Percentiles rank a stretch among this genome's conserved stretches.
Evolutionary conservation across 2,797 vertebrate species (phyloP).

Genomic region (Morus bassanus): DNA sequence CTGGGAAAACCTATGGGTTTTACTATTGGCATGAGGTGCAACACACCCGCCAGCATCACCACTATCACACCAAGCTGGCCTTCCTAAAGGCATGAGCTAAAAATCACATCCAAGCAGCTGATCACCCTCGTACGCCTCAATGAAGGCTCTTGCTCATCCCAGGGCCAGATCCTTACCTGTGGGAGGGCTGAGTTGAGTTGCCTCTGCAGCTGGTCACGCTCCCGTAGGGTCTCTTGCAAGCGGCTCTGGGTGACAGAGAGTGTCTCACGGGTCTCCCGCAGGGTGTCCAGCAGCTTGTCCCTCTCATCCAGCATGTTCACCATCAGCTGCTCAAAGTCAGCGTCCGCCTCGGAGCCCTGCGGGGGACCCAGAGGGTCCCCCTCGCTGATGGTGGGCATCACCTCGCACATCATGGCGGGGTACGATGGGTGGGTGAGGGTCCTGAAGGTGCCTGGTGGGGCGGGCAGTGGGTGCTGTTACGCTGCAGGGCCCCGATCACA

Average conservation of each 20-base stretch:
- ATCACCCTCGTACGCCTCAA: accelerated
- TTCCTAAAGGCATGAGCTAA: not conserved
- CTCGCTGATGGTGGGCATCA: constrained; percentile 98
- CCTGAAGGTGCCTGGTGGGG: not conserved
- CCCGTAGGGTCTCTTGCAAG: constrained; percentile 91
- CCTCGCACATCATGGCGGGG: constrained; percentile 91
- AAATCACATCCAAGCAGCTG: accelerated
- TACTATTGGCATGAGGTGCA: not conserved
- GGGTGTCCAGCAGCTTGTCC: constrained; percentile 94
- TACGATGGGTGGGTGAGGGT: not conserved
- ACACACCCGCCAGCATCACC: accelerated
- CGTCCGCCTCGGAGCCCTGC: constrained; percentile 86
- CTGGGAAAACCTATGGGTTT: not conserved
- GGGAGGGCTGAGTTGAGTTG: constrained; percentile 93
- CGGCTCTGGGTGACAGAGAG: constrained; percentile 89
- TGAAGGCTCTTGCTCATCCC: not conserved
- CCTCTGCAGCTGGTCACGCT: constrained; percentile 93
- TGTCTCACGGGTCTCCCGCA: constrained; percentile 93
- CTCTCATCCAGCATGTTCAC: constrained; percentile 98
- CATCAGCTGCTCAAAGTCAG: constrained; percentile 98
- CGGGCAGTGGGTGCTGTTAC: not conserved
- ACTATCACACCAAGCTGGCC: not conserved
- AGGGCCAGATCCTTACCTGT: constrained; percentile 81
- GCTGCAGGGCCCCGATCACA: not conserved
- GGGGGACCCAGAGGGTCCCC: constrained; percentile 91